A percentile compares a stretch with the other conserved stretches of the same genome.
Conservation (phyloP, 1,140 invertebrate species). For the Euglossa dilemma region DNA sequence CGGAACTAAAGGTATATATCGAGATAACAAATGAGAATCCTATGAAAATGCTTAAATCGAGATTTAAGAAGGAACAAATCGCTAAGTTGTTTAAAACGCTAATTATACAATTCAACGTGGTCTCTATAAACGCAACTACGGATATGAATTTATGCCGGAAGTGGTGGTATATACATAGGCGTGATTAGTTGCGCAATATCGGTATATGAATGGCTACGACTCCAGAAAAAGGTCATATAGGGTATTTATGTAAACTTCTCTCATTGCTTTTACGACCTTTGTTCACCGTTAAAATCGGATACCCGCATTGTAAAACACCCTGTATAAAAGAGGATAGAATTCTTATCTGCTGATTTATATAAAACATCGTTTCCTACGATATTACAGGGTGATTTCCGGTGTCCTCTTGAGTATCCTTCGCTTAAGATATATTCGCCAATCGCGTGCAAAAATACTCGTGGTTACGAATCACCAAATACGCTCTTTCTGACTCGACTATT, state of each 20-base stretch:
- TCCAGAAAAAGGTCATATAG: background rate
- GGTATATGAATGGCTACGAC: background rate
- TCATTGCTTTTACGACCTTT: background rate
- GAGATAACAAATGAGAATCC: no score
- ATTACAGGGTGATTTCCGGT: background rate
- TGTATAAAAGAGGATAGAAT: background rate
- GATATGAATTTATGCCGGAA: background rate
- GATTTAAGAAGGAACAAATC: no score
- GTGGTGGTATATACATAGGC: background rate
- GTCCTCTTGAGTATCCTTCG: background rate
- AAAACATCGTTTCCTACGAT: background rate
- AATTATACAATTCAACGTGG: background rate
- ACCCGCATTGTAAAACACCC: background rate
- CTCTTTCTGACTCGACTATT: background rate
- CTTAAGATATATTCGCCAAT: background rate
- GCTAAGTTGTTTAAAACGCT: no score
- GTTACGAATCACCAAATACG: background rate
- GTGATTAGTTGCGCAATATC: background rate
- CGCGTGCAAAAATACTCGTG: background rate
- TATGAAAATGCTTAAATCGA: no score
- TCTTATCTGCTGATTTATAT: background rate
- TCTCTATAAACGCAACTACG: background rate
- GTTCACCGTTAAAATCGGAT: background rate
- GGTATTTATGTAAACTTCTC: background rate
- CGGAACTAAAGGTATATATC: no score